Base-by-base conservation (phyloP, 2,888 invertebrate genomes). In the Xylota sylvarum region DNA sequence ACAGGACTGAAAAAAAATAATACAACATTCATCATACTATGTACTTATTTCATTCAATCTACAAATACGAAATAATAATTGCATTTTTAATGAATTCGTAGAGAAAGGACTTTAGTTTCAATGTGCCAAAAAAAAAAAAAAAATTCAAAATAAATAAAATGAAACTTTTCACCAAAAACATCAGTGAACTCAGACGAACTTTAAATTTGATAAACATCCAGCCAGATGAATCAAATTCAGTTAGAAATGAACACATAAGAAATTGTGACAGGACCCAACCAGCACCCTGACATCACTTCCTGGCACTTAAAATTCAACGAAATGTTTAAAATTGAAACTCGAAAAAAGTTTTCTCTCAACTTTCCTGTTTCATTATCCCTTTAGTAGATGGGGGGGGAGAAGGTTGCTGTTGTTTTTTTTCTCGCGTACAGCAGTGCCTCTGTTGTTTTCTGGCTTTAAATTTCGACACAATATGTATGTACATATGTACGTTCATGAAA, bases 221-320 rank as follows among this genome's bases (percentile, higher is more conserved):
- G 14, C 55, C 14, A 32, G 32, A 56, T 14, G 56, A 56, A 56
- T 56, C 32, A 56, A 32, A 56, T 56, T 56, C 14, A 32, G 32
- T 56, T 32, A 56, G 56, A 14, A 23, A 23, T 9, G 32, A 56
- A 56, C 9, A 56, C 56, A 56, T 32, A 10, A 32, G 56, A 14
- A n/a, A 30, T 17, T 35, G 32, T 32, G 56, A 56, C 56, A 56
- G 14, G 17, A n/a, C n/a, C 56, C 56, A 35, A 17, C 9, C 56
- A 27, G 2, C 14, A 1, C 10, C 19, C 5, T 55, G 32, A 17
- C 32, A 32, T 14, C 32, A 56, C 56, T 32, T 43, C 30, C 40
- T 43, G 62, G n/a, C 40, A 62, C 23, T 62, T 62, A 43, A 43
- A 43, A 62, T 43, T 62, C 27, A 62, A 27, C 43, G n/a, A 62